phyloP scores from a whole-genome alignment of 2,113 vertebrate genomes.

The Thryonomys swinderianus region DNA sequence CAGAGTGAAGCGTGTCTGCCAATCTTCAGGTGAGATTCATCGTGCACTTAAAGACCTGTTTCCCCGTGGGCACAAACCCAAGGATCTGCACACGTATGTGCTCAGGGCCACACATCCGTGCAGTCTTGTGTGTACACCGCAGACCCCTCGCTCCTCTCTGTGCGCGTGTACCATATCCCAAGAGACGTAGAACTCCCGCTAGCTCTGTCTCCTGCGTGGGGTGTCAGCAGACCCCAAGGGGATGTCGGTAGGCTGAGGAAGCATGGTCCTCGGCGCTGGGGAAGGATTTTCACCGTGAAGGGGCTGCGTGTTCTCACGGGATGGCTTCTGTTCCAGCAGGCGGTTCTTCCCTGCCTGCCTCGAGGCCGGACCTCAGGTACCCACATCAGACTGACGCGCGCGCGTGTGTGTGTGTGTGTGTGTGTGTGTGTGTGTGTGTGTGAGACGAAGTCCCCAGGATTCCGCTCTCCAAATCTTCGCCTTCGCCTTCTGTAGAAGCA shows the following conservation, averaged over 20 bases:
- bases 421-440: no score
- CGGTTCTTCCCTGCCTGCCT: not conserved
- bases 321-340: conserved; percentile 37
- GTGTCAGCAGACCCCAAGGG: conserved; percentile 56
- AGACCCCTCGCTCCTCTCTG: not conserved
- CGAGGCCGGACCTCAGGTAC: not conserved
- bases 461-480: not conserved
- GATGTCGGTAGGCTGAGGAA: conserved; percentile 76
- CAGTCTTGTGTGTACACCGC: no score
- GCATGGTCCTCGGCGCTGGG: conserved; percentile 47
- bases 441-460: not conserved
- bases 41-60: not conserved
- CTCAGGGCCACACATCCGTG: fast-evolving
- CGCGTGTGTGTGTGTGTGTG: no score
- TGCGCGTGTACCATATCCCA: conserved; percentile 53
- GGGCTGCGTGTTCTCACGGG: conserved; percentile 68
- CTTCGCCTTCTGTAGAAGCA: not conserved
- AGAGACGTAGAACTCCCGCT: conserved; percentile 65
- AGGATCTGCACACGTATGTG: fast-evolving
- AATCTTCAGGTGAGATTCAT: not conserved
- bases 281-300: conserved; percentile 75
- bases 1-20: fast-evolving
- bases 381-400: fast-evolving
- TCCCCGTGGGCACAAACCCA: fast-evolving
- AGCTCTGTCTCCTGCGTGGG: conserved; percentile 59